A percentile compares a stretch with the other conserved stretches of the same genome.
phyloP scores from a whole-genome alignment of 2,888 invertebrate species.

The Drosophila siamana region DNA sequence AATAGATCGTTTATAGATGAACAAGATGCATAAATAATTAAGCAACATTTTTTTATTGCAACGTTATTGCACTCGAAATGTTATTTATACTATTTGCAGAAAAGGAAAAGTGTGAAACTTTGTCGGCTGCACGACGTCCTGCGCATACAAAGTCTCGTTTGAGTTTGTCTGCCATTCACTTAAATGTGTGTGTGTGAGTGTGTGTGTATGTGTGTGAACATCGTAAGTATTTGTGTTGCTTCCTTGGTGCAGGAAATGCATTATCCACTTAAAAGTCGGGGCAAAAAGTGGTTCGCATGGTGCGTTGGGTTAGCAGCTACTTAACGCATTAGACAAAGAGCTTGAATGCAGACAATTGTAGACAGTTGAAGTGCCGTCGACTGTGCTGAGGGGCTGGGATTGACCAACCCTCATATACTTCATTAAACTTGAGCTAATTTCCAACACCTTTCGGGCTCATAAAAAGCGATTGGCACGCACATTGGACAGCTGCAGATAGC shows the following conservation, averaged over 20 bases:
- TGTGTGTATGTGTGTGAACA: too few species aligned
- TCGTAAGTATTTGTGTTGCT: conserved; percentile 32
- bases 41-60: too few species aligned
- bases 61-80: too few species aligned
- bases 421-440: conserved; percentile 66
- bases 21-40: too few species aligned
- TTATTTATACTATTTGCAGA: neutral
- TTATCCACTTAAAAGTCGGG: conserved; percentile 71
- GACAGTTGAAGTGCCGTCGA: conserved; percentile 18
- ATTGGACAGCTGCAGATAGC: conserved; percentile 19
- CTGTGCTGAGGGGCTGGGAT: neutral
- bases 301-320: conserved; percentile 60
- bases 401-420: conserved; percentile 29
- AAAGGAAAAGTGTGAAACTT: conserved; percentile 19
- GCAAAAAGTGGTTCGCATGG: conserved; percentile 54
- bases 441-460: conserved; percentile 64
- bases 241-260: conserved; percentile 66
- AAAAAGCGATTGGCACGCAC: conserved; percentile 65
- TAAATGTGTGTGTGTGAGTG: conserved; percentile 41
- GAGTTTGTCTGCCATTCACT: conserved; percentile 60
- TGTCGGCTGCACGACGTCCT: conserved; percentile 49
- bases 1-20: too few species aligned
- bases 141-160: conserved; percentile 40
- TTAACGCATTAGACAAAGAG: conserved; percentile 63
- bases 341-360: conserved; percentile 38